These are phyloP conservation scores for Acyrthosiphon pisum DNA, from an alignment of 1,140 invertebrate species.

Conservation along the genomic window DNA sequence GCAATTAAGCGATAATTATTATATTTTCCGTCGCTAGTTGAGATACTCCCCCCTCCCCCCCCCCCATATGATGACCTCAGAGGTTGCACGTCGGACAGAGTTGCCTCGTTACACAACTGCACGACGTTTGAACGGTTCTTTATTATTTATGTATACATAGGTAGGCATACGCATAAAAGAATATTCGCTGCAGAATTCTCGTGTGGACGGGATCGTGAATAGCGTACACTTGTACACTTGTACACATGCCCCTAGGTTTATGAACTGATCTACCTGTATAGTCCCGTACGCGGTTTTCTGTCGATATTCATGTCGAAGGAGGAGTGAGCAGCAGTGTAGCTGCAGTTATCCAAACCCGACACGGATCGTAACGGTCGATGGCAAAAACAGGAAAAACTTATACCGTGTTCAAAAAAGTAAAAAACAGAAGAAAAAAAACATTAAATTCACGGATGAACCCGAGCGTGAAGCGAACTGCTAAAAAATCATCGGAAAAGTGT, in stretches of 20 bases:
- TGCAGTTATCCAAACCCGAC: not conserved
- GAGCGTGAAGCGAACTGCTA: constrained; percentile 47
- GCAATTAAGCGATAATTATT: constrained; percentile 54
- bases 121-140: constrained; percentile 41
- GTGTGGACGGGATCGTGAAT: not conserved
- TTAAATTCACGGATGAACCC: constrained; percentile 31
- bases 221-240: not conserved
- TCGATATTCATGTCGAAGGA: not conserved
- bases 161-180: not conserved
- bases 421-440: not conserved
- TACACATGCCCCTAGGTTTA: not conserved
- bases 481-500: constrained; percentile 37
- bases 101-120: constrained; percentile 16
- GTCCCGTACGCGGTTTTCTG: not conserved
- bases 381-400: constrained; percentile 4
- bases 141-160: not conserved
- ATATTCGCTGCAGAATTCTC: not conserved
- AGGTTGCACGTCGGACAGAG: not conserved
- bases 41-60: not conserved
- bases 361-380: constrained; percentile 1
- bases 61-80: constrained; percentile 22
- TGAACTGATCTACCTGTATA: not conserved
- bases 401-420: not conserved
- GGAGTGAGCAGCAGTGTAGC: not conserved
- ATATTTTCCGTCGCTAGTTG: not conserved